Conservation (phyloP, 2,113 vertebrate species). For the Alethe diademata region DNA sequence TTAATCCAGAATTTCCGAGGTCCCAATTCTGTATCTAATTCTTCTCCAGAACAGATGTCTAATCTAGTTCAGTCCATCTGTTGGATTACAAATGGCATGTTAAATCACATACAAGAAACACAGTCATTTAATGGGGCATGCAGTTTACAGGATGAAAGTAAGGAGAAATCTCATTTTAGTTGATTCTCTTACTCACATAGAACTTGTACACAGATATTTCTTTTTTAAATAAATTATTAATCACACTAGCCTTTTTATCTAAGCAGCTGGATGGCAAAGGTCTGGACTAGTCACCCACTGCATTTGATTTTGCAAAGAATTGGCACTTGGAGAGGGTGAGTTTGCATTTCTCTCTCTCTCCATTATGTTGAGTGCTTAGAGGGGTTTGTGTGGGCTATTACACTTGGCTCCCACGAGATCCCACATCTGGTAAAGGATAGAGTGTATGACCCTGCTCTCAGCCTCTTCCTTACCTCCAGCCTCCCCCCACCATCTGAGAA, state of each 20-base stretch:
- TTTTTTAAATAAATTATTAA: neutral
- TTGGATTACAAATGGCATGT: neutral
- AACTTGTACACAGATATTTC: neutral
- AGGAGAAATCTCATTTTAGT: neutral
- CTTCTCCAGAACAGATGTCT: neutral
- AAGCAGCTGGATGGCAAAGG: neutral
- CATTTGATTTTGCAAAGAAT: constrained; percentile 37
- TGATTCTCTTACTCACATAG: neutral
- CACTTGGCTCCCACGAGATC: neutral
- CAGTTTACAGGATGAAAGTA: neutral
- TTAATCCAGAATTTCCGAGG: neutral
- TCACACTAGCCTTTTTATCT: neutral
- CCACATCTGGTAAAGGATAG: constrained; percentile 33
- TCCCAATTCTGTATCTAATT: neutral
- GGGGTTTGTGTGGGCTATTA: neutral
- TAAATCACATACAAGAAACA: neutral
- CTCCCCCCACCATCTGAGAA: constrained; percentile 38
- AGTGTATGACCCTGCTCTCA: constrained; percentile 15
- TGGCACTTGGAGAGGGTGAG: neutral
- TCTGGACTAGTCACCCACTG: neutral
- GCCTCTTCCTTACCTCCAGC: constrained; percentile 38
- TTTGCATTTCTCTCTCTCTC: neutral
- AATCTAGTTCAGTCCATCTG: neutral
- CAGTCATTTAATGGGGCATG: neutral
- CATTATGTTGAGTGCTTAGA: neutral